Conservation (phyloP, 2,113 vertebrate genomes). For the Columba livia region DNA sequence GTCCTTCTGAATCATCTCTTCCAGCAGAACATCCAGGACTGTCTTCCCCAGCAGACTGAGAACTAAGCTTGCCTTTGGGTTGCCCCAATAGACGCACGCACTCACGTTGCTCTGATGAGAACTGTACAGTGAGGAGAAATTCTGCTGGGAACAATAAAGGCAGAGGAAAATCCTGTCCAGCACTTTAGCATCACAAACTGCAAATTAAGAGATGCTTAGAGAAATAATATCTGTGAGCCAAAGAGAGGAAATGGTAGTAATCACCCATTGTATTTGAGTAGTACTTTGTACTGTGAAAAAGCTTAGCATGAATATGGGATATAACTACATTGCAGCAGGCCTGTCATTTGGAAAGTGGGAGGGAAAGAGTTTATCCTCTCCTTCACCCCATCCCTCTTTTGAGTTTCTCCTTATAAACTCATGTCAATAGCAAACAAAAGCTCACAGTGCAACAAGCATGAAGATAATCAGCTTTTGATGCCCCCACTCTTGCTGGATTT, state of each 20-base stretch:
- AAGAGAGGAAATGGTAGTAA: slow-evolving; percentile 33
- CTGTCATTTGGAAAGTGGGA: slow-evolving; percentile 10
- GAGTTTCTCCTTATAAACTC: slow-evolving; percentile 17
- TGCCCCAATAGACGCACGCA: not conserved
- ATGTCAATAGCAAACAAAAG: not conserved
- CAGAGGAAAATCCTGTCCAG: slow-evolving; percentile 5
- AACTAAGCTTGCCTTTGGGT: not conserved
- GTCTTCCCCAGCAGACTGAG: not conserved
- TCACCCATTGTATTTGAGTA: slow-evolving; percentile 42
- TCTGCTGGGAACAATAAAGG: not conserved
- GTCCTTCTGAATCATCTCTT: slow-evolving; percentile 22
- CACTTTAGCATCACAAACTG: not conserved
- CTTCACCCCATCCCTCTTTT: not conserved
- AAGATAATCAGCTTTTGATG: not conserved
- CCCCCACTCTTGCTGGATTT: not conserved
- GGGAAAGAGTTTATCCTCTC: not conserved
- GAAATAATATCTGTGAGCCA: not conserved
- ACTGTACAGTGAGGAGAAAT: not conserved
- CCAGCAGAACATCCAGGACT: not conserved
- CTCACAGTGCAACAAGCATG: not conserved
- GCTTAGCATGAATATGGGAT: not conserved
- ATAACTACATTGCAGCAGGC: not conserved
- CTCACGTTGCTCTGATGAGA: not conserved
- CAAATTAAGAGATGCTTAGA: slow-evolving; percentile 30
- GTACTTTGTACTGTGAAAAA: slow-evolving; percentile 28